These are phyloP conservation scores for Amblyornis subalaris DNA, from an alignment of 2,113 vertebrate genomes.

Conservation along the genomic window DNA sequence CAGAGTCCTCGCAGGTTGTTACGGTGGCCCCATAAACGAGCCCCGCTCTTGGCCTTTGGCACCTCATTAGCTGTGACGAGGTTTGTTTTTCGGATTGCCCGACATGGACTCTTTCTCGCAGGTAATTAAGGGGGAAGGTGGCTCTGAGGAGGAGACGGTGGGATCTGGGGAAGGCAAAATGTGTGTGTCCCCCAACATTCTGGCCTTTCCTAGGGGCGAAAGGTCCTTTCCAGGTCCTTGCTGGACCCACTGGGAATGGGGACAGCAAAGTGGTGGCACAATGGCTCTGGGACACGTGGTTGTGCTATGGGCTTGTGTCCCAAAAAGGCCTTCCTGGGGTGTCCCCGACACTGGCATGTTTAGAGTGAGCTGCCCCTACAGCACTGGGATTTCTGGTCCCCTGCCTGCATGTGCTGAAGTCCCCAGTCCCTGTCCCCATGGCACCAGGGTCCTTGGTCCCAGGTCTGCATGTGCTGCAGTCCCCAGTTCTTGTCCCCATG, in stretches of 20 bases:
- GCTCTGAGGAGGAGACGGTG: neutral
- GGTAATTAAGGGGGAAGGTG: conserved; percentile 10
- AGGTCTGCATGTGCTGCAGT: neutral
- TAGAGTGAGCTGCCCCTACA: neutral
- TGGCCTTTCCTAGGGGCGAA: neutral
- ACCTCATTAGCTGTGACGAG: neutral
- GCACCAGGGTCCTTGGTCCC: rapidly evolving
- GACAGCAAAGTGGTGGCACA: rapidly evolving
- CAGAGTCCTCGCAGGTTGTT: neutral
- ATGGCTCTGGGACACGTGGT: rapidly evolving
- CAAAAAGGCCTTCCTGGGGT: neutral
- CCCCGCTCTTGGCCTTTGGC: neutral
- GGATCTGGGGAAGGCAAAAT: neutral
- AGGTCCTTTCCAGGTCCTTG: too few species aligned
- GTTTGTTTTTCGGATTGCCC: neutral
- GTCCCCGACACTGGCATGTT: rapidly evolving
- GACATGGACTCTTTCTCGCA: neutral
- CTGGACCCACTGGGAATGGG: neutral
- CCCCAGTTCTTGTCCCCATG: neutral
- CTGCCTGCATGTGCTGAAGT: neutral
- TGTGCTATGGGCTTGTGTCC: neutral
- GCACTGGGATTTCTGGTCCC: rapidly evolving
- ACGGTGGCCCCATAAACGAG: neutral
- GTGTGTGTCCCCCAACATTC: rapidly evolving
- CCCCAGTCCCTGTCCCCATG: neutral